Percentiles rank a stretch among this genome's conserved stretches.
Conservation (phyloP, 2,113 vertebrate genomes). For the Philantomba maxwellii region DNA sequence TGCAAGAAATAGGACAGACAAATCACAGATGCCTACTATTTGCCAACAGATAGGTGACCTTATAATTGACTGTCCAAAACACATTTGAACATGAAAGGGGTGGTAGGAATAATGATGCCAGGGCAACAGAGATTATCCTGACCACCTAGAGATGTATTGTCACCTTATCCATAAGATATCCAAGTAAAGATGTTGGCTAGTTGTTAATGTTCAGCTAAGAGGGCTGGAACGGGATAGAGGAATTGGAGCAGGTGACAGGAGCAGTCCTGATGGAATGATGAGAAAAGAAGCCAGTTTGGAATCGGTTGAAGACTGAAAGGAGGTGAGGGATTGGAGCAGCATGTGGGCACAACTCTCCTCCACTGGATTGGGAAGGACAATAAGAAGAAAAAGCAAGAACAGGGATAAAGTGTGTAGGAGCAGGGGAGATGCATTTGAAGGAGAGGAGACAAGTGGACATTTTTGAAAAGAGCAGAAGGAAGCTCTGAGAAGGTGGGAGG, state of each 20-base stretch:
- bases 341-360: rapidly evolving
- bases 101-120: too few relatives aligned
- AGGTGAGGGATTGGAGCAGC: neutral
- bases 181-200: neutral
- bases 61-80: neutral
- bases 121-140: neutral
- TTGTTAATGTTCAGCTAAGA: neutral
- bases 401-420: neutral
- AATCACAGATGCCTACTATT: neutral
- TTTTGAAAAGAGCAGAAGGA: neutral
- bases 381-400: neutral
- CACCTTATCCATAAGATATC: too few relatives aligned
- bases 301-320: neutral
- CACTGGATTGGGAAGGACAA: neutral
- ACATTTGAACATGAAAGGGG: neutral
- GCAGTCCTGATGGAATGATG: neutral
- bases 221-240: neutral
- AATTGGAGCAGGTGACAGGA: neutral
- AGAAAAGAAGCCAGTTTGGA: neutral
- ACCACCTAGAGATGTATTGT: neutral
- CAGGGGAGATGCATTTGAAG: neutral
- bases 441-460: neutral
- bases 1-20: neutral
- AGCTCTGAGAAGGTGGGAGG: neutral
- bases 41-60: neutral